phyloP scores from a whole-genome alignment of 1,140 invertebrate species.

The Drosophila truncata region DNA sequence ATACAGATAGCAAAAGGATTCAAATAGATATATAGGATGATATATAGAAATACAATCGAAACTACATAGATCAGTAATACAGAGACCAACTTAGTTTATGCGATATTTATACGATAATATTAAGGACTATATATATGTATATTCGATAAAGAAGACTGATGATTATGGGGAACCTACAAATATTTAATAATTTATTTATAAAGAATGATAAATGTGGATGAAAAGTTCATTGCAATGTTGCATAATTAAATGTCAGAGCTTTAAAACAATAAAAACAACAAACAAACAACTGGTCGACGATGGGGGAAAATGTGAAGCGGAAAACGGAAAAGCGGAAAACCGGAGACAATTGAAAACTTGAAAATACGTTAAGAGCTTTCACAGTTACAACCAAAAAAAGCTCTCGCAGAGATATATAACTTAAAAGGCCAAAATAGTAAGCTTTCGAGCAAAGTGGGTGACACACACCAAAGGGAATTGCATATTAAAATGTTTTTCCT shows the following conservation, averaged over 20 bases:
- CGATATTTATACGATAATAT: neutral
- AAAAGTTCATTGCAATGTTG: conserved; percentile 61
- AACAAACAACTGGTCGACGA: neutral
- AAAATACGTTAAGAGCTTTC: conserved; percentile 52
- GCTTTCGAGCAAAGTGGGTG: neutral
- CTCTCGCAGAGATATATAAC: conserved; percentile 13
- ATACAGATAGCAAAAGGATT: neutral
- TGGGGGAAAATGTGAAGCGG: conserved; percentile 9
- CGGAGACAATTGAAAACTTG: conserved; percentile 48
- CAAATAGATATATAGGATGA: neutral
- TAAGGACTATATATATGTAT: neutral
- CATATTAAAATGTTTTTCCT: conserved; percentile 21
- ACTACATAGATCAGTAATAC: conserved; percentile 25
- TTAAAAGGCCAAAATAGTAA: conserved; percentile 7
- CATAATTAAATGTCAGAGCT: conserved; percentile 71
- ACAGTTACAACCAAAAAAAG: conserved; percentile 15
- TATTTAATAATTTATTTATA: conserved; percentile 1
- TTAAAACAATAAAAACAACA: conserved; percentile 35
- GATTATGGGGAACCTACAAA: neutral
- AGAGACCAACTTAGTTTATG: conserved; percentile 11
- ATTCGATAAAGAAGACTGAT: neutral
- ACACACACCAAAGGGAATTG: conserved; percentile 12
- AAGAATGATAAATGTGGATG: conserved; percentile 9
- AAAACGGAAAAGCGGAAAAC: conserved; percentile 23
- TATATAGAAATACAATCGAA: conserved; percentile 16